A percentile compares a stretch with the other conserved stretches of the same genome.
Conservation (phyloP, 2,888 invertebrate genomes). For the Dermolepida albohirtum region DNA sequence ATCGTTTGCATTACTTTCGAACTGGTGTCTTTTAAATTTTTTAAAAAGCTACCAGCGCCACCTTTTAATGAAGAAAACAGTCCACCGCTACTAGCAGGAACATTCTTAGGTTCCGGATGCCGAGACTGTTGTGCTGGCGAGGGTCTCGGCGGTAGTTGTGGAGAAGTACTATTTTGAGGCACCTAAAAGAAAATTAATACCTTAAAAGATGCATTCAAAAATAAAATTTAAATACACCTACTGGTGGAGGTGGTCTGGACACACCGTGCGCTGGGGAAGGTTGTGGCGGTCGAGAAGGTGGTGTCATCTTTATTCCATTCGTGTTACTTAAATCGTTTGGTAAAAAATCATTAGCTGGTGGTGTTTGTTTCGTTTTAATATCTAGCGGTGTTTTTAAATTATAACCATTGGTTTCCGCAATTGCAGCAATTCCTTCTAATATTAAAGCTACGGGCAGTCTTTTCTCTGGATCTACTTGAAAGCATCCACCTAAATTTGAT, state of each 20-base stretch:
- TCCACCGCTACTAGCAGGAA: slow-evolving; percentile 62
- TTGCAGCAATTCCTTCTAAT: slow-evolving; percentile 87
- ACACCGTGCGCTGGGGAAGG: slow-evolving; percentile 55
- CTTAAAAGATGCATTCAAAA: background rate
- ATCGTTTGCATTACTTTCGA: slow-evolving; percentile 97
- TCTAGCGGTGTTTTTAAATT: slow-evolving; percentile 84
- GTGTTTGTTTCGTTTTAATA: slow-evolving; percentile 65
- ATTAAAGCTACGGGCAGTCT: slow-evolving; percentile 84
- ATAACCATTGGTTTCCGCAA: slow-evolving; percentile 87
- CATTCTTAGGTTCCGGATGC: slow-evolving; percentile 56
- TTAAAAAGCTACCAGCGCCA: slow-evolving; percentile 92
- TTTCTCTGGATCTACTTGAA: slow-evolving; percentile 84
- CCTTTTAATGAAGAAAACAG: slow-evolving; percentile 89
- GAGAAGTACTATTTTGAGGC: slow-evolving; percentile 40
- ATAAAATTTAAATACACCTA: slow-evolving; percentile 37
- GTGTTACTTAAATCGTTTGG: slow-evolving; percentile 52
- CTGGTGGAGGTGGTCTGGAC: slow-evolving; percentile 48
- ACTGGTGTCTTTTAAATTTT: slow-evolving; percentile 95
- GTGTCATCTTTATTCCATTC: slow-evolving; percentile 53
- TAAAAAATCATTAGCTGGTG: slow-evolving; percentile 50
- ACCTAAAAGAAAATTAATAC: slow-evolving; percentile 27
- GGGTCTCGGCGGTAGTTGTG: slow-evolving; percentile 61
- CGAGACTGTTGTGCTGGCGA: slow-evolving; percentile 56
- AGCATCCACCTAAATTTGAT: slow-evolving; percentile 75
- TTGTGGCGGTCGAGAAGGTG: slow-evolving; percentile 56